phyloP scores from a whole-genome alignment of 2,888 invertebrate species.

The Drosophila atripex region DNA sequence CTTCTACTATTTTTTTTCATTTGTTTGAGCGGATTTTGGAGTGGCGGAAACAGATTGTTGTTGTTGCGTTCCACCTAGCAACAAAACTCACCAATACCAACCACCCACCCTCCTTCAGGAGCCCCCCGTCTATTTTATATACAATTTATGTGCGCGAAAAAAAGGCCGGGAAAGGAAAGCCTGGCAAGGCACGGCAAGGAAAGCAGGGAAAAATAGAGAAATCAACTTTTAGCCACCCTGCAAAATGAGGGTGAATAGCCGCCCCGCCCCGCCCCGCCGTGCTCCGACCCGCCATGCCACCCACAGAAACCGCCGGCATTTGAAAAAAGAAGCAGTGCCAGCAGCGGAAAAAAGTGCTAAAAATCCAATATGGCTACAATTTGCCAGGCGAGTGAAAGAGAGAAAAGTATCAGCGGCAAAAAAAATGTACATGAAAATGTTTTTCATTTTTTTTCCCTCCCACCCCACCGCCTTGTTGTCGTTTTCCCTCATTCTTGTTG shows the following conservation, averaged over 20 bases:
- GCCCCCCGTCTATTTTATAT: conserved; percentile 57
- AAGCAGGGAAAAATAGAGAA: conserved; percentile 46
- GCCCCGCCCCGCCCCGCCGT: conserved; percentile 1
- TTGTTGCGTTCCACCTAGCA: conserved; percentile 62
- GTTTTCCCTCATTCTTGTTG: background rate
- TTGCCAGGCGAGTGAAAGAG: conserved; percentile 54
- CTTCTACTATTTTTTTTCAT: background rate
- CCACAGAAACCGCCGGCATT: conserved; percentile 75
- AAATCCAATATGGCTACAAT: conserved; percentile 80
- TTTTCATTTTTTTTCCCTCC: conserved; percentile 48
- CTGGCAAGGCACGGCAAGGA: background rate
- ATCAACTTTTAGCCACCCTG: conserved; percentile 67
- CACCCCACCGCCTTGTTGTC: background rate
- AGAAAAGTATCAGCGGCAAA: conserved; percentile 14
- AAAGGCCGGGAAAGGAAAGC: conserved; percentile 5
- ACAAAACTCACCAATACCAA: conserved; percentile 60
- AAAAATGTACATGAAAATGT: conserved; percentile 68
- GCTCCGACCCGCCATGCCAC: conserved; percentile 10
- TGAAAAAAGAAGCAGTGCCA: conserved; percentile 34
- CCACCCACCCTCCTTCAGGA: conserved; percentile 46
- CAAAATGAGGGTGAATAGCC: conserved; percentile 48
- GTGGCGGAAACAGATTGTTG: conserved; percentile 49
- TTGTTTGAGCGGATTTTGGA: conserved; percentile 7
- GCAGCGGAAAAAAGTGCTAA: conserved; percentile 61
- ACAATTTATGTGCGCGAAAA: conserved; percentile 71